Evolutionary conservation across 2,113 vertebrate species (phyloP).

Genomic region (Gobius niger): DNA sequence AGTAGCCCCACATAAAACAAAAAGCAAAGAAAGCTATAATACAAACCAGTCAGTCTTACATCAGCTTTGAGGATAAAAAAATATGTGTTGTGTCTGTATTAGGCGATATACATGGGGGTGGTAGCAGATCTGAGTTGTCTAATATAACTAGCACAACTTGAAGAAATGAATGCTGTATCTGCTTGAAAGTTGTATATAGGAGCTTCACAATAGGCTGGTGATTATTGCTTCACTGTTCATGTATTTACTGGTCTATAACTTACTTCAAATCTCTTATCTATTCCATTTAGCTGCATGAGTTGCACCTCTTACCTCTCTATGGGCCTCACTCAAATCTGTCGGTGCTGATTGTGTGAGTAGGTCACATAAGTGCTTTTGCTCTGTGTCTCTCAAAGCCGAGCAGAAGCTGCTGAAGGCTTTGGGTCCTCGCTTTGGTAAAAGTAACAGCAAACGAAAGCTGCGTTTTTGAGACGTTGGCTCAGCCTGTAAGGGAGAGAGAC

Average conservation of each 20-base stretch:
- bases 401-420: constrained; percentile 88
- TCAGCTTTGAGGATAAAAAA: no score
- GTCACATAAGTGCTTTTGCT: constrained; percentile 86
- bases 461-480: constrained; percentile 81
- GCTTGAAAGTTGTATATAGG: no score
- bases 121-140: no score
- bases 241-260: no score
- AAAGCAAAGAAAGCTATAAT: no score
- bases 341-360: constrained; percentile 58
- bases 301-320: constrained; percentile 55
- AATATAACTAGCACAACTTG: no score
- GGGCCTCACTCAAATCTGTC: constrained; percentile 36
- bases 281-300: not conserved
- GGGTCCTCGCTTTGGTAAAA: constrained; percentile 91
- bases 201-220: not conserved
- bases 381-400: constrained; percentile 82
- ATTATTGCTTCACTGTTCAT: no score
- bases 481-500: constrained; percentile 65
- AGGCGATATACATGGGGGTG: no score
- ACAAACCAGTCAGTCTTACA: no score
- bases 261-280: no score
- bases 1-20: not conserved
- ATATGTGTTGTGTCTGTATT: no score
- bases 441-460: constrained; percentile 81
- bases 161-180: no score